Base-by-base conservation (phyloP, 2,888 invertebrate genomes). In the Tiliacea aurago region DNA sequence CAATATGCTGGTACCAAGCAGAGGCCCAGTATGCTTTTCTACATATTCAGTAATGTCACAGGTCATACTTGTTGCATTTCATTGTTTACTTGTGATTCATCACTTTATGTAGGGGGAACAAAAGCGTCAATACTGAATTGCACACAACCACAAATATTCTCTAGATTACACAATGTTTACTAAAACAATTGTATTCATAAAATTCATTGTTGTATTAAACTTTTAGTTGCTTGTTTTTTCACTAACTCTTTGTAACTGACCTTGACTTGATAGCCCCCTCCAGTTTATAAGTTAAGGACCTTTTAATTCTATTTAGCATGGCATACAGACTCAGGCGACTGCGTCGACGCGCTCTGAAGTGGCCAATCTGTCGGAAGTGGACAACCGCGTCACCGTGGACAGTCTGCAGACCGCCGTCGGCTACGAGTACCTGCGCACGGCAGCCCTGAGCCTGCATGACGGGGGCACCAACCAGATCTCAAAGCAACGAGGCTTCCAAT, bases 301-400 rank as follows among this genome's bases (percentile, higher is more conserved):
- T 91, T 90, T 90, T 95, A 95, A 95, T 95, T 94, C 90, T 92
- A 96, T 97, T 86, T 95, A 99, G 98, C 97, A 97, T 89, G 98
- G 98, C 87, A 98, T 99, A 89, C 97, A 97, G 90, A 98, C 98
- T 80, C 98, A 98, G 87, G 99, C 99, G 78, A 99, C 99, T 4
- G 96, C 97, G 85, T 99, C 99, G 64, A 97, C 98, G 28, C 97
- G 97, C 70, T 98, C 99, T 0, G 97, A 98, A 20, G 98, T 99
- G 72, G 97, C 97, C 86, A 99, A 99, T 95, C 95, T 99, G 86
- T 96, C 95, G 58, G 98, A 99, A 83, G 96, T 98, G 70, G 97
- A 98, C 94, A 97, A 97, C 70, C 96, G 97, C 67, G 97, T 99
- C 37, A 97, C 97, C 23, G 97, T 98, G 84, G 97, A 98, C 73